Evolutionary conservation across 2,113 vertebrate species (phyloP).

Genomic region (Silurus meridionalis): DNA sequence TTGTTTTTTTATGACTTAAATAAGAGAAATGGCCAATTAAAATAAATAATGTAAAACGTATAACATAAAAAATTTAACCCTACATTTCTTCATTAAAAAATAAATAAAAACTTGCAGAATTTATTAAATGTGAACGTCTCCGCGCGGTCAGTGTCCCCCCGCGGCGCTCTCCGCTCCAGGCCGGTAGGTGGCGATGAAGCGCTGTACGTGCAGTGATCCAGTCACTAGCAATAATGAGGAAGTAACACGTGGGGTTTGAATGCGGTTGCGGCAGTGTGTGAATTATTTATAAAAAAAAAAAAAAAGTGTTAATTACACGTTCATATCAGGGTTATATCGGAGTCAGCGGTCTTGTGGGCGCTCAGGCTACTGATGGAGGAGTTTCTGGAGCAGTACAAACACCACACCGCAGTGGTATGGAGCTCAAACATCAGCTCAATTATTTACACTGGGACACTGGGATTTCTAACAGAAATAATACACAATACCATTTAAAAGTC

Average conservation of each 20-base stretch:
- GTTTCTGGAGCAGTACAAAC: slow-evolving; percentile 53
- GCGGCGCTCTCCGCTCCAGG: not conserved
- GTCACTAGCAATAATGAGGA: not conserved
- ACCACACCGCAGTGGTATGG: slow-evolving; percentile 56
- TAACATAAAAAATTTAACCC: too few relatives aligned
- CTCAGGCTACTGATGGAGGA: slow-evolving; percentile 48
- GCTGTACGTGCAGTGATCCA: not conserved
- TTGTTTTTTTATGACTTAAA: not conserved
- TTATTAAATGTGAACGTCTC: not conserved
- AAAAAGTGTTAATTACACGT: too few relatives aligned
- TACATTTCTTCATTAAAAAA: too few relatives aligned
- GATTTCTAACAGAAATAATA: too few relatives aligned
- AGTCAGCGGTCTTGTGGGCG: not conserved
- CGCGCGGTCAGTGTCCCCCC: not conserved
- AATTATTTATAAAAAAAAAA: too few relatives aligned
- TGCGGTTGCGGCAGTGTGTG: not conserved
- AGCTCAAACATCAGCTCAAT: not conserved
- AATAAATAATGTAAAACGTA: too few relatives aligned
- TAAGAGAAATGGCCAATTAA: too few relatives aligned
- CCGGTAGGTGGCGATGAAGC: not conserved
- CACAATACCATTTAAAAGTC: too few relatives aligned
- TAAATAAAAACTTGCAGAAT: too few relatives aligned
- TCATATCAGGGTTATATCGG: not conserved
- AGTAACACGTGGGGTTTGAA: not conserved
- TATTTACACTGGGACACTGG: not conserved